Base-by-base conservation (phyloP, 2,888 invertebrate species). In the Lycia hirtaria region DNA sequence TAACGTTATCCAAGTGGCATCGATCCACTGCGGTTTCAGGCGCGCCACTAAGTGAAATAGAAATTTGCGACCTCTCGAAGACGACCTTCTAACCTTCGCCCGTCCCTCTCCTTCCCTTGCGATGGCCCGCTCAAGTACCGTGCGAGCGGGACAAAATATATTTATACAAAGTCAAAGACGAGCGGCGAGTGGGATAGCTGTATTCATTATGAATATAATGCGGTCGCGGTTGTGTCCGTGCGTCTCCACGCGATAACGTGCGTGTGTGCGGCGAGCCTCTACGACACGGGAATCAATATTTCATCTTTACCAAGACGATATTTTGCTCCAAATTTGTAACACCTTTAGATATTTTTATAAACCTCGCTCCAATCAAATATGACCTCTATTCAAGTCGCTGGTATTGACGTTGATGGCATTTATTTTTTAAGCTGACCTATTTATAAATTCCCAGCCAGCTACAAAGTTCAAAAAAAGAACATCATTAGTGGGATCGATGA, bases 151-250 rank as follows among this genome's bases (percentile, higher is more conserved):
- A 92, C 85, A 79, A 85, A 91, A 87, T 85, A 90, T 92, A 88
- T 90, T 91, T 91, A 90, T 90, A 88, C 89, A 89, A 91, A 91
- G 90, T 89, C 88, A 89, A 92, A 91, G 91, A 91, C 89, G 89
- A 80, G 85, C 81, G 80, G 75, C 81, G 91, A 92, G 91, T 88
- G 87, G 90, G 91, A 92, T 85, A 85, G 91, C 89, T 88, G 87
- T 92, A 92, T 90, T 90, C 91, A 91, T 91, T 91, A 91, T 91
- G 91, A 90, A 91, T 91, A 91, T 91, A 91, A 91, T 89, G 90
- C 83, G 87, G 89, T 89, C 78, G 81, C 83, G 81, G 78, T 74
- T 86, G 87, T 90, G 90, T 89, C 87, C 82, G 90, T 88, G 88
- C 83, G 85, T 87, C 76, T 79, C 76, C 71, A 87, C 84, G 80